Conservation (phyloP, 2,113 vertebrate genomes). For the Ia io region DNA sequence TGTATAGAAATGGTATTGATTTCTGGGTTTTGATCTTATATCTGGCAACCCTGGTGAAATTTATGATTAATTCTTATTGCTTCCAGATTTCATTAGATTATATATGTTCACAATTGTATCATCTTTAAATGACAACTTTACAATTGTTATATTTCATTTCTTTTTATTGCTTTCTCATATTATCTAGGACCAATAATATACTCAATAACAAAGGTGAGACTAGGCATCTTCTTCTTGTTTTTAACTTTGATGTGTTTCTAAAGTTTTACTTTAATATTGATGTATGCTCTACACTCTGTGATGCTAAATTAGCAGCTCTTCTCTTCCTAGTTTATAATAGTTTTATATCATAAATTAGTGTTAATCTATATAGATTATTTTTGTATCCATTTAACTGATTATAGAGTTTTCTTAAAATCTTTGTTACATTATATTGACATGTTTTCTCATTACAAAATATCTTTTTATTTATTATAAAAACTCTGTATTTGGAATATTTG, state of each 20-base stretch:
- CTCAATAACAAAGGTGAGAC: neutral
- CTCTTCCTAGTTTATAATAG: neutral
- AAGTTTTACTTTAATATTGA: neutral
- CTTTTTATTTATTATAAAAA: neutral
- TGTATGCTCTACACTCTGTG: neutral
- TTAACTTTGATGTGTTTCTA: neutral
- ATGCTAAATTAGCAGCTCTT: neutral
- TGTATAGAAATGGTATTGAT: conserved; percentile 47
- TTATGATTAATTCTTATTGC: conserved; percentile 57
- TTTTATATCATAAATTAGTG: neutral
- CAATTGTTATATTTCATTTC: conserved; percentile 41
- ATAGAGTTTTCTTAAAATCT: neutral
- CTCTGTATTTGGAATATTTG: neutral
- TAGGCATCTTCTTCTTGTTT: neutral
- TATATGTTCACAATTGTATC: conserved; percentile 39
- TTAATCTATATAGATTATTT: neutral
- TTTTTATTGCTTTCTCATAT: conserved; percentile 56
- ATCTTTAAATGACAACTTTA: conserved; percentile 28
- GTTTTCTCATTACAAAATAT: neutral
- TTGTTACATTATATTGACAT: neutral
- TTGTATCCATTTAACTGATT: neutral
- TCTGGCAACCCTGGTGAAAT: conserved; percentile 27
- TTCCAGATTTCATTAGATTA: conserved; percentile 53
- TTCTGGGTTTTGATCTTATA: conserved; percentile 25
- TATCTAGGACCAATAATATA: neutral